Base-by-base conservation (phyloP, 2,797 vertebrate genomes). In the Threskiornis aethiopicus region DNA sequence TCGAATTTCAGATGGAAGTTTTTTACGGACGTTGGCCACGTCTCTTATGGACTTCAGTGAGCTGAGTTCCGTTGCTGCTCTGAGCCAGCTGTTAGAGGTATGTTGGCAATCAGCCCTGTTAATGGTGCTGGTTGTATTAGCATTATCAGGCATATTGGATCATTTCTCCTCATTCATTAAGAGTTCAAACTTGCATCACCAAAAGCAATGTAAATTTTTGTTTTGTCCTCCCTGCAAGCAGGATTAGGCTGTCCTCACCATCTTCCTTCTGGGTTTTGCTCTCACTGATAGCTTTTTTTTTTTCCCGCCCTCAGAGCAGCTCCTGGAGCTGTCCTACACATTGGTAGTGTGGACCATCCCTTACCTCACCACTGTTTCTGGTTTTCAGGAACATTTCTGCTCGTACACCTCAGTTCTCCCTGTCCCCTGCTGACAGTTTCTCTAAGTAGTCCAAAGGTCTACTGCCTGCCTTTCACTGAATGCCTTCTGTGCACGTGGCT, bases 31-130 rank as follows among this genome's bases (percentile, higher is more conserved):
- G 13, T 98, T 99, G 61, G 99, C 99, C 24, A 98, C 95, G 0
- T 99, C 99, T 58, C 98, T 99, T 31, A 99, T 99, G 97, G 99
- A 99, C 97, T 99, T 99, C 97, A 99, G 98, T 55, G 99, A 99
- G 64, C 95, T 99, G 97, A 99, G 99, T 90, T 99, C 99, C 20
- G 98, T 99, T 0, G 99, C 99, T 85, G 99, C 99, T 28, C 98
- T 99, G 94, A 99, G 99, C 97, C 99, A 99, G 98, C 99, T 99
- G n/a, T 98, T 99, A 3, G 99, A 99, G 99, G 99, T 99, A 98
- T 87, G 98, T 88, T 66, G 42, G 37, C 20, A 37, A 13, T 35
- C 10, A 10, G 9, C n/a, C 64, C 1, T 91, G 28, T 61, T 72
- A 57, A 44, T 44, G 41, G 14, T 85, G 39, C 21, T 92, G 15